Evolutionary conservation across 30 jellyfish, hydroid and myxozoan genomes (phyloP), one percentile per base, ranked within the genome.

Genomic region (Hydra vulgaris): DNA sequence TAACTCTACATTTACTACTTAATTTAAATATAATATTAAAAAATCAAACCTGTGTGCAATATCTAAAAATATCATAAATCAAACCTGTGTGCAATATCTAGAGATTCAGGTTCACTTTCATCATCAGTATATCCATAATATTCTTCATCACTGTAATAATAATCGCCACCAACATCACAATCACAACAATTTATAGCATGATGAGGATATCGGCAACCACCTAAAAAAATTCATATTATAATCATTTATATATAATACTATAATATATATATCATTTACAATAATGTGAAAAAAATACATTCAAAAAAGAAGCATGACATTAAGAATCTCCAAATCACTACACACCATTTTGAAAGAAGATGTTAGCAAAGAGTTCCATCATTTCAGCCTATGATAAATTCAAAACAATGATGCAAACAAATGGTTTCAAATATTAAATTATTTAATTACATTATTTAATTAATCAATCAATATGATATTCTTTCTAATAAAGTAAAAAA

Each of bases 101-200:
- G 79, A 73, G 86, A 86, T 82, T 90, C 97, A 53, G 86, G 94
- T 79, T 90, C 97, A 73, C 95, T 86, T 54, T 90, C 97, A 27
- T 90, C 97, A 81, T 90, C 97, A 27, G 95, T 90, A 79, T 90
- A 85, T 68, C 86, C 97, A 78, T 85, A 85, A 83, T 85, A 90
- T 81, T 90, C 93, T 81, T 90, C 93, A 82, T 90, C 97, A 27
- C 88, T 74, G 70, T 74, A 27, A 22, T 66, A 80, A 21, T 27
- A 85, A 76, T 85, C 40, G 21, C 86, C 97, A 15, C 86, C 97
- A 66, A 83, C 93, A 25, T 85, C 84, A 26, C 72, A 85, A n/a
- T 89, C 86, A 78, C 87, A 85, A 73, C 84, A 82, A 17, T 86
- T 74, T 82, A 80, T 80, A 0, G 81, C 87, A 80, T 80, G 87